Conservation (phyloP, 2,888 invertebrate genomes). For the Eustalomyia histrio region DNA sequence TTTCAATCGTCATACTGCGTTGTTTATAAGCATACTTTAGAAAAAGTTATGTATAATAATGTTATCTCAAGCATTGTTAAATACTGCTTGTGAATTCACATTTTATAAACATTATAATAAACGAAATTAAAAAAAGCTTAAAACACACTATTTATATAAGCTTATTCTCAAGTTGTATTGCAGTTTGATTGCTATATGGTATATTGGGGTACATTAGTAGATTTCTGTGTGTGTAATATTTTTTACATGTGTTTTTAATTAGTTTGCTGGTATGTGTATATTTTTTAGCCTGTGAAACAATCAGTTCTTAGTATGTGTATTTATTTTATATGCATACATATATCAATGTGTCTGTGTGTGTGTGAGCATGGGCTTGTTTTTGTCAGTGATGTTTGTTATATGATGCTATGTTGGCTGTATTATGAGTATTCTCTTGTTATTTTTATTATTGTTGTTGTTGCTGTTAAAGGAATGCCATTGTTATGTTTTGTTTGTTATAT, state of each 20-base stretch:
- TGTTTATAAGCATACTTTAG: not conserved
- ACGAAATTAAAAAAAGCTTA: no score
- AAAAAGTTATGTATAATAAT: no score
- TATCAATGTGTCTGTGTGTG: not conserved
- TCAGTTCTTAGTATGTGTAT: constrained; percentile 18
- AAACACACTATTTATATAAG: no score
- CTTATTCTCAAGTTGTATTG: no score
- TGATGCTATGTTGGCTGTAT: not conserved
- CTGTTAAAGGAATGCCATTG: constrained; percentile 10
- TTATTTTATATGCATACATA: no score
- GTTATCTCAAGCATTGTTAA: no score
- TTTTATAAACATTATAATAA: no score
- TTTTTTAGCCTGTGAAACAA: constrained; percentile 8
- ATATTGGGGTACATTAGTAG: no score
- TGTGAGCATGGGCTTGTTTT: not conserved
- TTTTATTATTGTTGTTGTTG: constrained; percentile 12
- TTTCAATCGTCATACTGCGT: not conserved
- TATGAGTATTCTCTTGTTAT: constrained; percentile 11
- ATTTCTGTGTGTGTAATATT: not conserved
- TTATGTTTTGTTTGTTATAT: constrained; percentile 22
- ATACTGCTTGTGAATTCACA: no score
- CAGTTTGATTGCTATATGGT: no score
- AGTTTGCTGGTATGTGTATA: not conserved
- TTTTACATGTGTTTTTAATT: constrained; percentile 16
- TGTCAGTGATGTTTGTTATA: not conserved